Conservation (phyloP, 2,797 vertebrate genomes). For the Cheirogaleus major region DNA sequence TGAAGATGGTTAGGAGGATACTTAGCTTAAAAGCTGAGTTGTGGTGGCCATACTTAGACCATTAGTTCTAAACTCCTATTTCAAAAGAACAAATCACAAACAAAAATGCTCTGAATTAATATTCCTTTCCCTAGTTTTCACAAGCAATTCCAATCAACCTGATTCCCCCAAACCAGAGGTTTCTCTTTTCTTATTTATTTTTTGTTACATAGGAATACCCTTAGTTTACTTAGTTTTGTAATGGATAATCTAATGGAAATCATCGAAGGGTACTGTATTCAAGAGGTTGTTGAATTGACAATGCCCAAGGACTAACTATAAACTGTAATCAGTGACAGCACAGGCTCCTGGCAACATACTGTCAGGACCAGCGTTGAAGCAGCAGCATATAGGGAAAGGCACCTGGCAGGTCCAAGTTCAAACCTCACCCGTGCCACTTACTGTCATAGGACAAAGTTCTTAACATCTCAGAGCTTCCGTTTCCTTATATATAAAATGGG, state of each 20-base stretch:
- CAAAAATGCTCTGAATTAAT: not conserved
- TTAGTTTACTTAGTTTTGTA: not conserved
- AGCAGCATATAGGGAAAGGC: not conserved
- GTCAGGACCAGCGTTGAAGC: not conserved
- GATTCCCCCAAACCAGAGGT: not conserved
- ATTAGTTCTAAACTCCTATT: not conserved
- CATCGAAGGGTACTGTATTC: not conserved
- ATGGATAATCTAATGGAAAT: not conserved
- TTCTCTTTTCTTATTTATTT: not conserved
- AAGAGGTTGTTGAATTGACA: not conserved
- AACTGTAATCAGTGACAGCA: not conserved
- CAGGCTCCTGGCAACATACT: fast-evolving
- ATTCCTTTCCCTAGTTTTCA: not conserved
- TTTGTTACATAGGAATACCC: not conserved
- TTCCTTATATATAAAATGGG: not conserved
- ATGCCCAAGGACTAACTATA: not conserved
- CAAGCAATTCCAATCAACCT: not conserved
- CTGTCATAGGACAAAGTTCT: not conserved
- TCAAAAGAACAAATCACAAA: not conserved
- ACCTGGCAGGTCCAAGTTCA: not conserved
- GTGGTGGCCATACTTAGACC: not conserved
- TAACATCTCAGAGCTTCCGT: not conserved
- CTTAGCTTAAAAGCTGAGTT: constrained; percentile 14
- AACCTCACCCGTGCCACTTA: not conserved
- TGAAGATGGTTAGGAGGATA: not conserved